Base-by-base conservation (phyloP, 2,888 invertebrate species). In the Plagodis dolabraria region DNA sequence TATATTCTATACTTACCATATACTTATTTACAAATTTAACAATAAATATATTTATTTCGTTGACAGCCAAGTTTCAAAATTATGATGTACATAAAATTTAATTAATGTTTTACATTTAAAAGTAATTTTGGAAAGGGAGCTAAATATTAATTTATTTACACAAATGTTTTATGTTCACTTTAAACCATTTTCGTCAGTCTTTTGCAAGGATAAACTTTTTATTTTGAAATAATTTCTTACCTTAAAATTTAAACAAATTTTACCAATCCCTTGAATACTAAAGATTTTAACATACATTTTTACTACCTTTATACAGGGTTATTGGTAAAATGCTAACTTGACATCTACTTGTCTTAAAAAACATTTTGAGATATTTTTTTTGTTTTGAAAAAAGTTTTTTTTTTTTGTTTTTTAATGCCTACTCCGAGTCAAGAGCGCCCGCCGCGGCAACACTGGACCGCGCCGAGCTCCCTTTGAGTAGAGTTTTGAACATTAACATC, bases 101-200 rank as follows among this genome's bases (percentile, higher is more conserved):
- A 44, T 52, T 12, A 4, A 38, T 45, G 11, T 54, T n/a, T 56
- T 56, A 56, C 40, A 51, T 49, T 43, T 46, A 50, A 48, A 35
- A 43, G 52, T 38, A 47, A 45, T 12, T 35, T 42, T 45, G 33
- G 11, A 12, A 22, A 33, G 46, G 33, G 22, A 51, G 57, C 65
- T 53, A 53, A 67, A 55, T 62, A 67, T 52, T 60, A 56, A 53
- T 8, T 56, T 46, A 65, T 76, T 72, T 74, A 54, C 69, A 75
- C 63, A 75, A 65, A 67, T 65, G 60, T 67, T 69, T 64, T 67
- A 45, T 64, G 60, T 65, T 61, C 68, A 63, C 65, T 66, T 68
- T 70, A 69, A 74, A 66, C 63, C 62, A 77, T 74, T 72, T 71
- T 78, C 79, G 76, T 90, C 90, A 90, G 90, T 91, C 90, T 91